phyloP scores from a whole-genome alignment of 1,140 invertebrate species.

The Apis laboriosa region DNA sequence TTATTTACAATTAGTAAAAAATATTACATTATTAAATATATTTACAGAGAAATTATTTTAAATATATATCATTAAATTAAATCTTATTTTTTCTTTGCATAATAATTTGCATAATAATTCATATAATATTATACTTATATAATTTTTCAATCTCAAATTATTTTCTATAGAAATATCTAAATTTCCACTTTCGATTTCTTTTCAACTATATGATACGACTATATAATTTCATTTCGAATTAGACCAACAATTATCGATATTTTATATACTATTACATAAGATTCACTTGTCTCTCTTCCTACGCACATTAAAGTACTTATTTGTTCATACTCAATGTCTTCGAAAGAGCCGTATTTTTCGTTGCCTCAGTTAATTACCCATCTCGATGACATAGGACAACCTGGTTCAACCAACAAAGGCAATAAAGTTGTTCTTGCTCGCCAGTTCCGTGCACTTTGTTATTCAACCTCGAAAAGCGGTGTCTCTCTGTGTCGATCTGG shows the following conservation, averaged over 20 bases:
- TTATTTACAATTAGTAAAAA: background rate
- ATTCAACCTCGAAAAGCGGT: constrained; percentile 19
- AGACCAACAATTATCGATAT: background rate
- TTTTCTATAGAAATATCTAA: background rate
- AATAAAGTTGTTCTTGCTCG: constrained; percentile 19
- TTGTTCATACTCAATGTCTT: background rate
- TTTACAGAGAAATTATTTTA: too few species aligned
- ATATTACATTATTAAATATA: background rate
- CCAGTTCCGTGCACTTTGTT: constrained; percentile 2
- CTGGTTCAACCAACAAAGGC: background rate
- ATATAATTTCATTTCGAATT: too few species aligned
- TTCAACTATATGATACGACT: too few species aligned
- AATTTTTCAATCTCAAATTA: background rate
- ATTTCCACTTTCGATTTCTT: too few species aligned
- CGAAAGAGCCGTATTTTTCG: background rate
- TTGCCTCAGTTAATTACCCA: constrained; percentile 31
- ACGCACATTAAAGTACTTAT: too few species aligned
- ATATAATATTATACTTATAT: background rate
- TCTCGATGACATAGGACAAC: background rate
- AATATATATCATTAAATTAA: background rate
- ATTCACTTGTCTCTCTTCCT: background rate
- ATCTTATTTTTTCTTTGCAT: background rate
- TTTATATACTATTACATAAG: too few species aligned
- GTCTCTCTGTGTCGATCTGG: constrained; percentile 40
- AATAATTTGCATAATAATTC: too few species aligned